Conservation (phyloP, 2,888 invertebrate genomes). For the Myathropa florea region DNA sequence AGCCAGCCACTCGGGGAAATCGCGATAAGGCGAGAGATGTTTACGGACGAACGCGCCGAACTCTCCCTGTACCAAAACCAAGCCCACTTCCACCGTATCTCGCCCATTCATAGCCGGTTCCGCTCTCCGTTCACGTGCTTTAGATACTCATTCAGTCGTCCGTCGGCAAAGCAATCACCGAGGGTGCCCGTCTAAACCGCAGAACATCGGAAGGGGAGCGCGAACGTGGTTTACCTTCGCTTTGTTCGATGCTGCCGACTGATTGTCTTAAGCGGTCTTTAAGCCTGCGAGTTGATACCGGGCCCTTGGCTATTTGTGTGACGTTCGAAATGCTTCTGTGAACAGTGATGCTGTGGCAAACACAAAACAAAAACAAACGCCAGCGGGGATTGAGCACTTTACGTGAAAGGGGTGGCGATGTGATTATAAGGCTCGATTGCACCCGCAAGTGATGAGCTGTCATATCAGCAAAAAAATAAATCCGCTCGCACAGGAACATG, state of each 20-base stretch:
- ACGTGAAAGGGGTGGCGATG: background rate
- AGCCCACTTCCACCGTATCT: constrained; percentile 27
- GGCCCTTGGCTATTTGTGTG: constrained; percentile 48
- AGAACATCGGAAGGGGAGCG: constrained; percentile 1
- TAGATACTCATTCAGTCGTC: constrained; percentile 16
- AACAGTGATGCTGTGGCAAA: constrained; percentile 1
- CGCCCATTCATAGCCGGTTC: background rate
- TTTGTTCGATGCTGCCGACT: constrained; percentile 31
- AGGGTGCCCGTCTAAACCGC: constrained; percentile 20
- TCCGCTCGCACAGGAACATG: background rate
- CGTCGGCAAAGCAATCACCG: constrained; percentile 19
- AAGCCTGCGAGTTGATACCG: constrained; percentile 13
- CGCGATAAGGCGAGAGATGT: constrained; percentile 56
- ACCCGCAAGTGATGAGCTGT: background rate
- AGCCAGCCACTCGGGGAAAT: constrained; percentile 28
- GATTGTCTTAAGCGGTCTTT: constrained; percentile 45
- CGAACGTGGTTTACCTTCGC: constrained; percentile 1
- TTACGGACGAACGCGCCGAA: constrained; percentile 57
- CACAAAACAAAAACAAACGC: constrained; percentile 17
- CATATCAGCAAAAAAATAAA: background rate
- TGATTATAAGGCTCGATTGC: background rate
- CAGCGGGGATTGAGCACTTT: background rate
- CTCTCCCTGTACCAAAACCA: constrained; percentile 16
- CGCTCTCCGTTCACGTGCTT: constrained; percentile 13
- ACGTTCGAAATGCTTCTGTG: constrained; percentile 23